phyloP scores from a whole-genome alignment of 2,113 vertebrate species.

The Fregetta grallaria region DNA sequence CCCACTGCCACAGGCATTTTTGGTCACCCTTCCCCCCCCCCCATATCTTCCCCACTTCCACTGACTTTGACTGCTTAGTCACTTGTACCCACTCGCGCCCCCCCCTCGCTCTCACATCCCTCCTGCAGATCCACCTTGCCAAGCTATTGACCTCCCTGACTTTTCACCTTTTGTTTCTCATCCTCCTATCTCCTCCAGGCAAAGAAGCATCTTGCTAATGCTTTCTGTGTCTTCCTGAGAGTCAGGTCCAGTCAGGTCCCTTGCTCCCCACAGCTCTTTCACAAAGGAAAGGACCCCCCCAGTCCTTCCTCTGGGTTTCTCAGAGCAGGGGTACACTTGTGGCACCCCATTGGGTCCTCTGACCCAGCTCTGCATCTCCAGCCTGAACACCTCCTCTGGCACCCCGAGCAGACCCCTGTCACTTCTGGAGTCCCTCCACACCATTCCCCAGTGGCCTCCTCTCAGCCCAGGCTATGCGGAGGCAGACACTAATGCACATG shows the following conservation, averaged over 20 bases:
- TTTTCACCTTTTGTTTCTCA: neutral
- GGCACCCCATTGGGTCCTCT: neutral
- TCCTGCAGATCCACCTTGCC: neutral
- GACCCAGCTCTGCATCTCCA: neutral
- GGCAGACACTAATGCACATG: too few species aligned
- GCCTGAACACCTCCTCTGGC: neutral
- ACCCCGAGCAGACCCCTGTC: neutral
- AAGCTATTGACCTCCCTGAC: neutral
- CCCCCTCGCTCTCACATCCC: too few species aligned
- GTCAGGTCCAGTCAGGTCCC: too few species aligned
- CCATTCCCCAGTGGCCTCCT: neutral
- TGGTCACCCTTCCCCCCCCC: neutral
- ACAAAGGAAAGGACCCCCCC: neutral
- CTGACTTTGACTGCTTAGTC: neutral
- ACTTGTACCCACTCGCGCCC: too few species aligned
- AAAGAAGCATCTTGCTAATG: neutral
- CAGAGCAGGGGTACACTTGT: neutral
- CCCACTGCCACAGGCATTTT: neutral
- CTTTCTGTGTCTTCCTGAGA: neutral
- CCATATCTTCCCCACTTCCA: neutral
- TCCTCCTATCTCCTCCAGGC: neutral
- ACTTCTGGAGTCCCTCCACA: neutral
- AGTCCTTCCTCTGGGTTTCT: neutral
- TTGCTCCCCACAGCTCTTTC: neutral
- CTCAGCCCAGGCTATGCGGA: neutral